Conservation (phyloP, 1,140 invertebrate genomes). For the Meteorus sp. region DNA sequence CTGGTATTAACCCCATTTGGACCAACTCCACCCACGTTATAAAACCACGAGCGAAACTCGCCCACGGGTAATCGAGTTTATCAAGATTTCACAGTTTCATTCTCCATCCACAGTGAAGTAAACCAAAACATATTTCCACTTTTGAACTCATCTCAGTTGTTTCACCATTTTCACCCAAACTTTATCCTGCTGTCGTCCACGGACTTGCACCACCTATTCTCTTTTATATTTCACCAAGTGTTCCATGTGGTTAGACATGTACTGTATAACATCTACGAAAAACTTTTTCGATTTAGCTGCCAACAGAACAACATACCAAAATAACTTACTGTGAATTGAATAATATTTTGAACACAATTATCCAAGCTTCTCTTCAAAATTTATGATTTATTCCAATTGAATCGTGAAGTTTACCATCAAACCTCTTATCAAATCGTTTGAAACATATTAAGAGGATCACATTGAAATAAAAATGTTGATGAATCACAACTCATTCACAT, state of each 20-base stretch:
- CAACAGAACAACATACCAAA: constrained; percentile 4
- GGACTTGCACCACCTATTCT: not conserved
- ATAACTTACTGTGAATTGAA: not conserved
- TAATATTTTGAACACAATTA: constrained; percentile 13
- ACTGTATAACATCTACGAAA: not conserved
- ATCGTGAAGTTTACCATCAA: too few relatives aligned
- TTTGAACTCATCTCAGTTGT: constrained; percentile 25
- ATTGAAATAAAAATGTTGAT: too few relatives aligned
- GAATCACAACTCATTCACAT: too few relatives aligned
- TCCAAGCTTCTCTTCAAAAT: not conserved
- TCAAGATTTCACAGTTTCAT: constrained; percentile 37
- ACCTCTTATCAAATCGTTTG: too few relatives aligned
- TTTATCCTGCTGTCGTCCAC: constrained; percentile 2
- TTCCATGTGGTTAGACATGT: constrained; percentile 9
- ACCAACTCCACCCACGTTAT: too few relatives aligned
- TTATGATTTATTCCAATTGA: too few relatives aligned
- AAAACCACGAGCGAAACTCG: not conserved
- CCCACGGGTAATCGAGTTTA: constrained; percentile 32
- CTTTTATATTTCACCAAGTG: not conserved
- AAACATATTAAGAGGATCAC: too few relatives aligned
- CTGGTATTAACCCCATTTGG: constrained; percentile 29
- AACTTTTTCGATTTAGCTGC: constrained; percentile 26
- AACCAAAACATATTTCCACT: constrained; percentile 29
- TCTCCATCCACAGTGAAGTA: constrained; percentile 21
- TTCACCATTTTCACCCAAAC: constrained; percentile 16